Conservation (phyloP, 2,888 invertebrate genomes). For the Ceraclea dissimilis region DNA sequence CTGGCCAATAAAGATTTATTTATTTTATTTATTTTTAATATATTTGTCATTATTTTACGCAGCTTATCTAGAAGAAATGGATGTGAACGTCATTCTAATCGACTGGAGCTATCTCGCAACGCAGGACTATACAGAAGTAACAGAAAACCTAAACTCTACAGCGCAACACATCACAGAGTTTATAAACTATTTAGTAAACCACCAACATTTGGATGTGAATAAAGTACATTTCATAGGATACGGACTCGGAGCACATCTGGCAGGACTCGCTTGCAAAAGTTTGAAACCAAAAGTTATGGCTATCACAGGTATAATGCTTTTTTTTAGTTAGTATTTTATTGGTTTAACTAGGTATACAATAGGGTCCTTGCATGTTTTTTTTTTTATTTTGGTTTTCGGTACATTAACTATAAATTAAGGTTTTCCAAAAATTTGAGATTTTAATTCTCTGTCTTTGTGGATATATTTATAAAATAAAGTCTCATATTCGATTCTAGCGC, state of each 20-base stretch:
- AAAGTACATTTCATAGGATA: conserved; percentile 9
- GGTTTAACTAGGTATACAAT: too few species aligned
- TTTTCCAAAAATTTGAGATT: too few species aligned
- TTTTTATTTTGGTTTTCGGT: too few species aligned
- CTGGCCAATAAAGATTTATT: too few species aligned
- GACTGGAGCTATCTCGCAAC: conserved; percentile 11
- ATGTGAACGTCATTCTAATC: conserved; percentile 12
- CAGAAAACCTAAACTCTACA: neutral
- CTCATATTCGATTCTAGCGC: too few species aligned
- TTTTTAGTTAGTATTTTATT: too few species aligned
- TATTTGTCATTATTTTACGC: neutral
- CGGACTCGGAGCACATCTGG: conserved; percentile 12
- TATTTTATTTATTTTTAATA: too few species aligned
- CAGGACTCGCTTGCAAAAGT: conserved; percentile 7
- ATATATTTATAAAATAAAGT: too few species aligned
- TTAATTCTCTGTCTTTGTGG: too few species aligned
- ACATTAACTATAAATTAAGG: too few species aligned
- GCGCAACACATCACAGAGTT: conserved; percentile 5
- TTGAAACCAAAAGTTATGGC: conserved; percentile 8
- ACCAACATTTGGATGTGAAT: conserved; percentile 2
- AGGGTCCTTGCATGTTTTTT: too few species aligned
- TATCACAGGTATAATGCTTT: conserved; percentile 10
- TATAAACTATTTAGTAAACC: conserved; percentile 4
- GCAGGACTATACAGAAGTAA: conserved; percentile 2
- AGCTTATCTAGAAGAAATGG: conserved; percentile 14